Evolutionary conservation across 2,888 invertebrate genomes (phyloP), one percentile per base, ranked within the genome.

Genomic region (Phaedon cochleariae): DNA sequence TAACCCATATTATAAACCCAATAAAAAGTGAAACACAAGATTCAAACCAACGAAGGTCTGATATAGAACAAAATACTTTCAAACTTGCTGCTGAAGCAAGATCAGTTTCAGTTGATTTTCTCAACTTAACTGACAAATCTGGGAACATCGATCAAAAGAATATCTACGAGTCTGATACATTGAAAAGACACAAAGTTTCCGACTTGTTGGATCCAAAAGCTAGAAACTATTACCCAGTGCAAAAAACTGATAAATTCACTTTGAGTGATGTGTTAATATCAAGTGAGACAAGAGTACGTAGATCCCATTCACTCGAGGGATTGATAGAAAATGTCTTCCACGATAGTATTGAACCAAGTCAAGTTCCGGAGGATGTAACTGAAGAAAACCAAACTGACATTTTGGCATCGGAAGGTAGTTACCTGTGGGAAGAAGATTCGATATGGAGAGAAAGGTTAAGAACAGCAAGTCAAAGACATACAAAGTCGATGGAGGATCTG

Each of bases 341-440:
- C 67, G 81, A 84, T 59, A 74, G 69, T 31, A 66, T 68, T 22
- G 74, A 69, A 26, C 63, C 64, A 53, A 69, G 59, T 59, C 48
- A 61, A 64, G 77, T 67, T 37, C 29, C 59, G 64, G 60, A 68
- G 54, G 62, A 67, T 62, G 59, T 60, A 63, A 54, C 53, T 12
- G 41, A 26, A 26, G 59, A 59, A 6, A 48, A 59, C 10, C 62
- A 53, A 57, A 67, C 62, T 34, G 17, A 48, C 9, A 64, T 57
- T 12, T 18, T 55, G 12, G 55, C 68, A 10, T 71, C 71, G 64
- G 87, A 88, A 76, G 91, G 90, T 54, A 91, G 91, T 76, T 90
- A 91, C 80, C 87, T 92, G 41, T 94, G 93, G 93, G 94, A 93
- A 78, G 93, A 94, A 82, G 94, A 94, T 82, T 85, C 88, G 6